Conservation (phyloP, 2,113 vertebrate species). For the Zosterops japonicus region DNA sequence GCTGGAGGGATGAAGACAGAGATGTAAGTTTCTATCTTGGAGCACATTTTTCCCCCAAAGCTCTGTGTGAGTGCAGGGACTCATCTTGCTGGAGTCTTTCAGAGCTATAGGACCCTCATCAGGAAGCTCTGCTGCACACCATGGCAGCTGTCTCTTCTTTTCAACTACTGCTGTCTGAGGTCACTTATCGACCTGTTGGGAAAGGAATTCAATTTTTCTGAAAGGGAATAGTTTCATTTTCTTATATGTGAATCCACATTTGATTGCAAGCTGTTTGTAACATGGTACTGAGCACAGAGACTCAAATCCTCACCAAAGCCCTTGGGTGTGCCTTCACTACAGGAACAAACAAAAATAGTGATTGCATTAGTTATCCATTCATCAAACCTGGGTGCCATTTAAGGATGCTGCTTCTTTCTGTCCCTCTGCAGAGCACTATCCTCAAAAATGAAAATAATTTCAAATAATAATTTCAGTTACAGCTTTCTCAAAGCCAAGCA, state of each 20-base stretch:
- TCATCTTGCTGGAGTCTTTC: not conserved
- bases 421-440: not conserved
- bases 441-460: constrained; percentile 23
- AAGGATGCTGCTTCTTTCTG: not conserved
- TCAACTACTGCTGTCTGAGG: not conserved
- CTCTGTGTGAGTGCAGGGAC: not conserved
- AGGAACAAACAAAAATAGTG: constrained; percentile 18
- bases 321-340: not conserved
- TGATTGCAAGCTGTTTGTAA: constrained; percentile 9
- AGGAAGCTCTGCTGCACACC: not conserved
- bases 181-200: not conserved
- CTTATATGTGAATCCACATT: constrained; percentile 11
- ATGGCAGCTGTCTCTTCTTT: not conserved
- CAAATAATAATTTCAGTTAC: constrained; percentile 18
- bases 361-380: constrained; percentile 14
- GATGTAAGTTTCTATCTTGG: not conserved
- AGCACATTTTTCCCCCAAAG: not conserved
- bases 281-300: not conserved
- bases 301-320: not conserved
- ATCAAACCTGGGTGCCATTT: not conserved
- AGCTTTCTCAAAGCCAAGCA: constrained; percentile 6
- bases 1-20: not conserved
- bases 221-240: constrained; percentile 30
- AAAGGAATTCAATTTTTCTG: constrained; percentile 28
- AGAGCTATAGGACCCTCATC: not conserved